Evolutionary conservation across 2,113 vertebrate genomes (phyloP), one percentile per base, ranked within the genome.

Genomic region (Merops nubicus): DNA sequence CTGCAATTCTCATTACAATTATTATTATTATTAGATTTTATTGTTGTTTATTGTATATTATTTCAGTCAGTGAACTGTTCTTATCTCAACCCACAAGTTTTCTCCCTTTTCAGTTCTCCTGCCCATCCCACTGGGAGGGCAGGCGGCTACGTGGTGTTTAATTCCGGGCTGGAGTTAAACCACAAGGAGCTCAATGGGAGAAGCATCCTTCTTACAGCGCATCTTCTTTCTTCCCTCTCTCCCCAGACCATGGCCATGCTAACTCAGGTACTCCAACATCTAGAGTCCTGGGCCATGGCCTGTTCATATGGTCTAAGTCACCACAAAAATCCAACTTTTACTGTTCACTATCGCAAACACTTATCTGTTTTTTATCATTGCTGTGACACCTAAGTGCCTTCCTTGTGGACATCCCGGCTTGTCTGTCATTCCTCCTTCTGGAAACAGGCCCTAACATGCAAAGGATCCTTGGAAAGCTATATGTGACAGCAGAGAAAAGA

Each of bases 221-320:
- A n/a, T n/a, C n/a, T n/a, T n/a, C n/a, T n/a, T n/a, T n/a, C n/a
- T n/a, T n/a, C 43, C 19, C 12, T 48, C n/a, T 16, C 15, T 47
- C 25, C n/a, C 34, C 25, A 3, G 6, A 21, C 18, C 1, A 2
- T n/a, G 29, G 25, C 22, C 25, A 5, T 6, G 15, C 21, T 34
- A 73, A 63, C 3, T 33, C 54, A 68, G 6, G 13, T 42, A 33
- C 42, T 68, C 1, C 1, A 51, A 21, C 43, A 53, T 42, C n/a
- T 15, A 36, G 15, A 21, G 59, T n/a, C 13, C 12, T 73, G 11
- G 19, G 45, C 57, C 4, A 1, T 19, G 33, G 65, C 26, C 20
- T 54, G 51, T 28, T 56, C 28, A 42, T 70, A 9, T 3, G 21
- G 9, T 45, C 26, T 31, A 33, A 34, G 33, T 17, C 78, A 38